phyloP scores from a whole-genome alignment of 1,140 invertebrate genomes.

The Zaprionus davidi region DNA sequence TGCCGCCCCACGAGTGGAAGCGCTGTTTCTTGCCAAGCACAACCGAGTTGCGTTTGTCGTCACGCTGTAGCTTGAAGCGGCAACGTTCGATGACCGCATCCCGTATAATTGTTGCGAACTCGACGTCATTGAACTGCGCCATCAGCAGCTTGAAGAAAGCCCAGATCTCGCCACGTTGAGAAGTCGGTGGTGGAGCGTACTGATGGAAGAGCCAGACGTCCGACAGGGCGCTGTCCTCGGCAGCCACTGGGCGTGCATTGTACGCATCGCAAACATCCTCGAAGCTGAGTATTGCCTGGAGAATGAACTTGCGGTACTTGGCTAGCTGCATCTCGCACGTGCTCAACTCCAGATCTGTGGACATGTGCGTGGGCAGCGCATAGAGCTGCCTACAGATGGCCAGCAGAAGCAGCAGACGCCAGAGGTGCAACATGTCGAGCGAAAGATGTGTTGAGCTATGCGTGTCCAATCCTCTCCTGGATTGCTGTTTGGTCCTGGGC shows the following conservation, averaged over 20 bases:
- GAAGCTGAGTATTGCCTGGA: slow-evolving; percentile 79
- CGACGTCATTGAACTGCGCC: slow-evolving; percentile 80
- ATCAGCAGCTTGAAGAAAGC: slow-evolving; percentile 79
- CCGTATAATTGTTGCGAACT: slow-evolving; percentile 65
- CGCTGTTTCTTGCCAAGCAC: slow-evolving; percentile 81
- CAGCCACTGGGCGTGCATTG: slow-evolving; percentile 45
- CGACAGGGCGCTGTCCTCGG: slow-evolving; percentile 36
- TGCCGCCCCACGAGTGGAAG: slow-evolving; percentile 84
- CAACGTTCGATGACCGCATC: slow-evolving; percentile 81
- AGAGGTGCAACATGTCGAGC: slow-evolving; percentile 47
- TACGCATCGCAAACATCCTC: slow-evolving; percentile 82
- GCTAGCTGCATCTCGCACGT: slow-evolving; percentile 72
- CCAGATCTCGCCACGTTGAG: slow-evolving; percentile 75
- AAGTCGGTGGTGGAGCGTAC: slow-evolving; percentile 69
- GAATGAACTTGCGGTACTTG: slow-evolving; percentile 75
- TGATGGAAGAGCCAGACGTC: slow-evolving; percentile 65
- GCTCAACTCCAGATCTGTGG: slow-evolving; percentile 46
- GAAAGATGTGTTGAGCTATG: slow-evolving; percentile 4
- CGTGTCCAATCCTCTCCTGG: slow-evolving; percentile 42
- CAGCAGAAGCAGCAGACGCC: slow-evolving; percentile 57
- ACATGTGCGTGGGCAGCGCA: slow-evolving; percentile 41
- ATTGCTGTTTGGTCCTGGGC: not conserved
- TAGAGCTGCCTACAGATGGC: slow-evolving; percentile 49
- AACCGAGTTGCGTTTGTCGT: slow-evolving; percentile 78
- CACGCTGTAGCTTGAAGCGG: slow-evolving; percentile 69